These are phyloP conservation scores for Clamator glandarius DNA, from an alignment of 2,797 vertebrate genomes.

Conservation along the genomic window DNA sequence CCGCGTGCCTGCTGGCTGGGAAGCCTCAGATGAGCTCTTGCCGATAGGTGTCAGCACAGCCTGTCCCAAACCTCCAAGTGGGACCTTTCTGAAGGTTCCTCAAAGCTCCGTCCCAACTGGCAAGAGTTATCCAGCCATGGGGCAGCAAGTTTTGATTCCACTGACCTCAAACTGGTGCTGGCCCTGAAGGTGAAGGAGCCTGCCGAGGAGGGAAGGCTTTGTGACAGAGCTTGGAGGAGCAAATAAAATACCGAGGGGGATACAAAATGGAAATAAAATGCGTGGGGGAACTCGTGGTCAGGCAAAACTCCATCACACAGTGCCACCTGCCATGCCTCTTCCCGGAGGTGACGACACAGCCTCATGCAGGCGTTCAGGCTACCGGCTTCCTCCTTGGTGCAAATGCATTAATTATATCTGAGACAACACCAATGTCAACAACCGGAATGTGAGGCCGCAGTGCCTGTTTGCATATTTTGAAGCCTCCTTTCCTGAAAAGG, in stretches of 20 bases:
- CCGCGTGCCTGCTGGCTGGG: neutral
- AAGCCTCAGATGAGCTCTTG: neutral
- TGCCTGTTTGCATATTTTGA: neutral
- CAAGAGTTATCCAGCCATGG: rapidly evolving
- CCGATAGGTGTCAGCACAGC: slow-evolving; percentile 68
- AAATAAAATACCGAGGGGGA: neutral
- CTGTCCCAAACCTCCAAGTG: neutral
- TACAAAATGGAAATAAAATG: neutral
- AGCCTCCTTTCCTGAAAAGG: slow-evolving; percentile 27
- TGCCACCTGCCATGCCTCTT: neutral
- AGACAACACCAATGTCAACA: neutral
- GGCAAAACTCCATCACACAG: neutral
- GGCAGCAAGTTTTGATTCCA: neutral
- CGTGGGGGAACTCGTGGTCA: neutral
- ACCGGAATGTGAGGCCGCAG: neutral
- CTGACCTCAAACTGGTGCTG: rapidly evolving
- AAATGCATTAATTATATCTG: neutral
- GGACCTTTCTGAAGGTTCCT: neutral
- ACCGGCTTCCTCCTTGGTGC: neutral
- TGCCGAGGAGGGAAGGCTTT: neutral
- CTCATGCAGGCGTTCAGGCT: neutral
- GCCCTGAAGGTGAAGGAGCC: rapidly evolving
- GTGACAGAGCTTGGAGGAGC: neutral
- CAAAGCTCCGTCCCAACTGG: neutral
- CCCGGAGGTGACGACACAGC: neutral